A percentile compares a stretch with the other conserved stretches of the same genome.
Evolutionary conservation across 2,888 invertebrate genomes (phyloP).

Genomic region (Augochlorella aurata): DNA sequence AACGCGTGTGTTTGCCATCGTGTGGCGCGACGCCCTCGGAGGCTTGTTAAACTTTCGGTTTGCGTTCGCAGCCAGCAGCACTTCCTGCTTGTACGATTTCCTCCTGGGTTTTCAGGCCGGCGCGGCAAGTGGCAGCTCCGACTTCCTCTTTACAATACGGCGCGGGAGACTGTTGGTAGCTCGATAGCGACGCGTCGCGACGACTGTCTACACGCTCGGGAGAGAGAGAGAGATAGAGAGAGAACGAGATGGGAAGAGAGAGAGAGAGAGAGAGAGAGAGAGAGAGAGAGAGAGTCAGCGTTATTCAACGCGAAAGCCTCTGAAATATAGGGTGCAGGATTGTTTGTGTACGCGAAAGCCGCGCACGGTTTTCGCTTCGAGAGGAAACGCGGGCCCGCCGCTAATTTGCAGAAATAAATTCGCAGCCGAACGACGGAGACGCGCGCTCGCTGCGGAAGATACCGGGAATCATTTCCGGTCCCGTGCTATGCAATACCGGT

Average conservation of each 20-base stretch:
- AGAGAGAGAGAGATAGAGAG: too few species aligned
- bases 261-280: too few species aligned
- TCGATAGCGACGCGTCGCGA: conserved; percentile 1
- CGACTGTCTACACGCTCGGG: too few species aligned
- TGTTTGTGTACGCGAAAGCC: conserved; percentile 22
- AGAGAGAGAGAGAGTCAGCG: background rate
- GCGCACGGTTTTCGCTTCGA: conserved; percentile 16
- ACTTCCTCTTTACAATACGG: conserved; percentile 22
- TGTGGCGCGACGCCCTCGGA: conserved; percentile 22
- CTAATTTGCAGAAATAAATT: conserved; percentile 47
- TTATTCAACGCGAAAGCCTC: conserved; percentile 8
- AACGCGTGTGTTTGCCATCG: conserved; percentile 15
- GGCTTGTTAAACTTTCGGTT: conserved; percentile 49
- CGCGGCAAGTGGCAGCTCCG: conserved; percentile 10
- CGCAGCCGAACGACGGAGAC: conserved; percentile 21
- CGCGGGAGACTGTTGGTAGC: conserved; percentile 10
- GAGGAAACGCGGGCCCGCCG: conserved; percentile 5
- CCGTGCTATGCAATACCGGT: conserved; percentile 24
- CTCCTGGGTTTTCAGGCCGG: conserved; percentile 25
- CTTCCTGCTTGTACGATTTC: conserved; percentile 42
- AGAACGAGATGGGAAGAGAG: too few species aligned
- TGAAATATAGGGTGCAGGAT: conserved; percentile 4
- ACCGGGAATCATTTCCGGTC: conserved; percentile 43
- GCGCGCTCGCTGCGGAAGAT: conserved; percentile 25
- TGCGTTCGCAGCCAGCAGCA: conserved; percentile 31